phyloP scores from a whole-genome alignment of 2,797 vertebrate species.

The Agapornis canus region DNA sequence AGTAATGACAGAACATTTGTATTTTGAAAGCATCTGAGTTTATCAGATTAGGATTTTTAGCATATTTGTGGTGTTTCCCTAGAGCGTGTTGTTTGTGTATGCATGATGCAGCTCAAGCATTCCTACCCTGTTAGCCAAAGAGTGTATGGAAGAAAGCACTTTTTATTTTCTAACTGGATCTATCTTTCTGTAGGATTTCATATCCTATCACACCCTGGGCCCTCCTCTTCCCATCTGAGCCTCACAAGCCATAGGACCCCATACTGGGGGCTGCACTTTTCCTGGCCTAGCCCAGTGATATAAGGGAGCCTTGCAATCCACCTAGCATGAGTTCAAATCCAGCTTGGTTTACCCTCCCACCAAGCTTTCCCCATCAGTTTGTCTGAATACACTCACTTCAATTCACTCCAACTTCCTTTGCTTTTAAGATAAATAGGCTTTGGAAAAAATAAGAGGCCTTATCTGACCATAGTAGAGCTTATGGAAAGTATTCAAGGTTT shows the following conservation, averaged over 20 bases:
- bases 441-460: neutral
- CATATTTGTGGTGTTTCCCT: slow-evolving; percentile 33
- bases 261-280: neutral
- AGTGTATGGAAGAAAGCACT: neutral
- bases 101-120: neutral
- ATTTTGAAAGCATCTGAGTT: slow-evolving; percentile 46
- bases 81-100: slow-evolving; percentile 22
- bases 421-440: neutral
- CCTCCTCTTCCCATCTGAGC: neutral
- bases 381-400: fast-evolving
- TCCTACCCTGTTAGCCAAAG: neutral
- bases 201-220: neutral
- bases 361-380: neutral
- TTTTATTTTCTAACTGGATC: neutral
- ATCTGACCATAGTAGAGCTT: neutral
- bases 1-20: slow-evolving; percentile 24
- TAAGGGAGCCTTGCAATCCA: neutral
- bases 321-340: neutral
- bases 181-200: neutral
- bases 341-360: neutral
- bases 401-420: neutral
- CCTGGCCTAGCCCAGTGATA: neutral
- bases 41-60: slow-evolving; percentile 51
- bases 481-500: neutral
- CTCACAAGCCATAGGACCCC: neutral